Percentiles rank a stretch among this genome's conserved stretches.
Conservation (phyloP, 2,113 vertebrate genomes). For the Brachionichthys hirsutus region DNA sequence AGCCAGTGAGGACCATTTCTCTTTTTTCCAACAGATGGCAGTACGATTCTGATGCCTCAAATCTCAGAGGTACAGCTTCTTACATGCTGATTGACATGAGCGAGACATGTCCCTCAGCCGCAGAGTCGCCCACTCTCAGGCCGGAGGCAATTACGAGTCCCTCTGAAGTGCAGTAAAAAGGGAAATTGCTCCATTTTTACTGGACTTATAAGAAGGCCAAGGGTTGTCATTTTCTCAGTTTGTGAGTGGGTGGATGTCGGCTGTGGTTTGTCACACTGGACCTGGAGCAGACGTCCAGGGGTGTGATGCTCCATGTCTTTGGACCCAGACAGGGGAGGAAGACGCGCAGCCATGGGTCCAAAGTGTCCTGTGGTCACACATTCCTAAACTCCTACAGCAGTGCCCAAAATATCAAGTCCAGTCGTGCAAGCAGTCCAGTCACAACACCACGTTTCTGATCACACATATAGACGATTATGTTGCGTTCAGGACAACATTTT, state of each 20-base stretch:
- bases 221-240: conserved; percentile 77
- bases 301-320: conserved; percentile 64
- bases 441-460: conserved; percentile 54
- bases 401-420: conserved; percentile 73
- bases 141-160: conserved; percentile 64
- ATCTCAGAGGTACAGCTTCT: conserved; percentile 71
- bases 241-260: conserved; percentile 75
- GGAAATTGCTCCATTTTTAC: conserved; percentile 54
- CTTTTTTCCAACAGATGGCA: conserved; percentile 69
- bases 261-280: conserved; percentile 74
- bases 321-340: conserved; percentile 65
- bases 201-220: conserved; percentile 55
- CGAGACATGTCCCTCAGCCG: conserved; percentile 62
- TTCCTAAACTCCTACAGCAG: conserved; percentile 76
- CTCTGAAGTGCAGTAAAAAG: conserved; percentile 56
- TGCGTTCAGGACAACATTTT: conserved; percentile 25
- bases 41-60: conserved; percentile 42
- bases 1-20: too few species aligned
- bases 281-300: conserved; percentile 61
- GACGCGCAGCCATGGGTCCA: conserved; percentile 58
- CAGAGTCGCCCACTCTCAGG: conserved; percentile 69
- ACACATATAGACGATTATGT: conserved; percentile 59
- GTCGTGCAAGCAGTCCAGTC: conserved; percentile 63
- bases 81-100: conserved; percentile 58
- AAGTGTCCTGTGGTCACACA: conserved; percentile 74